Conservation (phyloP, 1,140 invertebrate genomes). For the Vanessa atalanta region DNA sequence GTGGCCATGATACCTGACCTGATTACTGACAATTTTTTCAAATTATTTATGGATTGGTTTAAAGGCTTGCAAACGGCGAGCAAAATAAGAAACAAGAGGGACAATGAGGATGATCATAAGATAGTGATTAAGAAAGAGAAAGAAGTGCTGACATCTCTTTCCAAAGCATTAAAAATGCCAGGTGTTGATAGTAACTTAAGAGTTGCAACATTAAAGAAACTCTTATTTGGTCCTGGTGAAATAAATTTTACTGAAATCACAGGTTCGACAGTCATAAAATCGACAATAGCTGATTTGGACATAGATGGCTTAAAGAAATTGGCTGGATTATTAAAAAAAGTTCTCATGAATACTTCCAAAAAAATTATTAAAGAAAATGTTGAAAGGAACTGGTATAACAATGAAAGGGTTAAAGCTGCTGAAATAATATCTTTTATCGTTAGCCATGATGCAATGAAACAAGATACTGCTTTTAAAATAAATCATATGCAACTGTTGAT, state of each 20-base stretch:
- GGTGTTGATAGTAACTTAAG: conserved; percentile 79
- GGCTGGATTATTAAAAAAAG: conserved; percentile 82
- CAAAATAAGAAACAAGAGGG: conserved; percentile 70
- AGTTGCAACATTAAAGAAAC: conserved; percentile 82
- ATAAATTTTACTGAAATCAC: conserved; percentile 87
- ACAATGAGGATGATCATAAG: conserved; percentile 77
- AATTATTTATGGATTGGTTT: conserved; percentile 81
- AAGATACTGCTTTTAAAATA: conserved; percentile 84
- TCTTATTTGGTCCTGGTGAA: conserved; percentile 84
- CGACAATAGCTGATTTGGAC: conserved; percentile 82
- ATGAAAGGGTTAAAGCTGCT: conserved; percentile 84
- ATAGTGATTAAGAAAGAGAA: conserved; percentile 80
- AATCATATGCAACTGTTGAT: conserved; percentile 85
- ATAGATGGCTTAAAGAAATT: conserved; percentile 83
- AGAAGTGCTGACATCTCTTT: conserved; percentile 81
- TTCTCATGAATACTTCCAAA: conserved; percentile 79
- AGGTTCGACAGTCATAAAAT: conserved; percentile 83
- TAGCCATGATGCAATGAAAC: conserved; percentile 81
- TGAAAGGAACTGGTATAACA: conserved; percentile 83
- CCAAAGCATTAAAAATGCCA: conserved; percentile 77
- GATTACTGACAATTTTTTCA: conserved; percentile 81
- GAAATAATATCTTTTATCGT: conserved; percentile 85
- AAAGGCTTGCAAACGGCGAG: conserved; percentile 76
- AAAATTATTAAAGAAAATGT: conserved; percentile 75
- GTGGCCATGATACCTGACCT: conserved; percentile 75